These are phyloP conservation scores for Gymnothorax javanicus DNA, from an alignment of 2,797 vertebrate genomes.

Conservation along the genomic window DNA sequence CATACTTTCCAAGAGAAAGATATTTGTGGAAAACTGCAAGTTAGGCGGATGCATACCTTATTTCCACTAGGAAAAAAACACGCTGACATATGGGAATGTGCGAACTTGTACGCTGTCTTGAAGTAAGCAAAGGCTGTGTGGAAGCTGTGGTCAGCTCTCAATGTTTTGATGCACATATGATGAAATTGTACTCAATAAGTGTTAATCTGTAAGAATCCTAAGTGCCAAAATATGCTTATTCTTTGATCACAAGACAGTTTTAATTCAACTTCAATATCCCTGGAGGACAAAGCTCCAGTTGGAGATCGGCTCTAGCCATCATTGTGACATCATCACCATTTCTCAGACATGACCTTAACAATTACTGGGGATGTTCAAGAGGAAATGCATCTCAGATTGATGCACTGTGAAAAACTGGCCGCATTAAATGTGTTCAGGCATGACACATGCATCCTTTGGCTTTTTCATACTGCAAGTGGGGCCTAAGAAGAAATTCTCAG, in stretches of 20 bases:
- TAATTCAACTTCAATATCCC: not conserved
- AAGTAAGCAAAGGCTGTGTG: too few relatives aligned
- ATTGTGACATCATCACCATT: not conserved
- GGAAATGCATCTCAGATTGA: not conserved
- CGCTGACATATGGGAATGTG: not conserved
- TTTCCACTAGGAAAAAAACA: too few relatives aligned
- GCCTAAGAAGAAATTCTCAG: too few relatives aligned
- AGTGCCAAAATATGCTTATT: not conserved
- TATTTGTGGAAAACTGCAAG: not conserved
- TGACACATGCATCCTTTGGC: not conserved
- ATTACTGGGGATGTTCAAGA: slow-evolving; percentile 1
- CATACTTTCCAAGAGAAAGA: not conserved
- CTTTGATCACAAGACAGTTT: not conserved
- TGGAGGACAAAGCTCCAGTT: not conserved
- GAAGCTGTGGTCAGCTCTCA: too few relatives aligned
- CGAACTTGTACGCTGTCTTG: not conserved
- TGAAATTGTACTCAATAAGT: not conserved
- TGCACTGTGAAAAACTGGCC: not conserved
- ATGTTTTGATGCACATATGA: not conserved
- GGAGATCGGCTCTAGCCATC: not conserved
- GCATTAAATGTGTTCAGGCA: not conserved
- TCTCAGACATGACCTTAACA: not conserved
- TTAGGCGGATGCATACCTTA: not conserved
- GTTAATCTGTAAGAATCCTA: not conserved
- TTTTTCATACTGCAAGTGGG: too few relatives aligned